Conservation (phyloP, 2,888 invertebrate genomes). For the Cantharis flavilabris region DNA sequence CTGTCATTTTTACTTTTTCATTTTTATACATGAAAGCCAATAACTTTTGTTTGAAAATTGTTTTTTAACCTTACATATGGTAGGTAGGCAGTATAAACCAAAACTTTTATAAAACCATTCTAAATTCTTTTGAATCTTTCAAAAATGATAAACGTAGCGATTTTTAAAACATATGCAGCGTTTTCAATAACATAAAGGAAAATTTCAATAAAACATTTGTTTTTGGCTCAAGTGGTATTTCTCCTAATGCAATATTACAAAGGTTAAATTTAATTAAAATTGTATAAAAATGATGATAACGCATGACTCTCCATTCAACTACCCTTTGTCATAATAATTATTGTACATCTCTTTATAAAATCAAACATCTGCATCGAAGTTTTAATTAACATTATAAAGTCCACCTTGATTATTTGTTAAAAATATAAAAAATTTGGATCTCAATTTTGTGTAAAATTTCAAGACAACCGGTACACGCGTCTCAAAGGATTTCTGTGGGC, state of each 20-base stretch:
- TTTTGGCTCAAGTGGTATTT: neutral
- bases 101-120: slow-evolving; percentile 27
- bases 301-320: too few species aligned
- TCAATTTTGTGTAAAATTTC: too few species aligned
- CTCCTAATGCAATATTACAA: neutral
- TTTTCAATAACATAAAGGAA: neutral
- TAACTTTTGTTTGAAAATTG: slow-evolving; percentile 19
- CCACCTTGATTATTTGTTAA: too few species aligned
- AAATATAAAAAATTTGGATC: too few species aligned
- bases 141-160: slow-evolving; percentile 1
- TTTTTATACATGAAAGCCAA: slow-evolving; percentile 22
- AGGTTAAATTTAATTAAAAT: neutral
- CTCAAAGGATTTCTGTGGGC: too few species aligned
- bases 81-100: slow-evolving; percentile 16
- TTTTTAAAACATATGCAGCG: neutral
- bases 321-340: too few species aligned
- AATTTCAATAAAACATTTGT: neutral
- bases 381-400: too few species aligned
- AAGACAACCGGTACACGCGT: too few species aligned
- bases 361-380: too few species aligned
- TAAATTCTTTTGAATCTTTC: slow-evolving; percentile 26
- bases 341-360: too few species aligned
- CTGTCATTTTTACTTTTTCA: slow-evolving; percentile 16
- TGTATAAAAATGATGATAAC: neutral
- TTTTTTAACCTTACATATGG: slow-evolving; percentile 26